phyloP scores from a whole-genome alignment of 2,113 vertebrate genomes.

The Formicarius rufipectus region DNA sequence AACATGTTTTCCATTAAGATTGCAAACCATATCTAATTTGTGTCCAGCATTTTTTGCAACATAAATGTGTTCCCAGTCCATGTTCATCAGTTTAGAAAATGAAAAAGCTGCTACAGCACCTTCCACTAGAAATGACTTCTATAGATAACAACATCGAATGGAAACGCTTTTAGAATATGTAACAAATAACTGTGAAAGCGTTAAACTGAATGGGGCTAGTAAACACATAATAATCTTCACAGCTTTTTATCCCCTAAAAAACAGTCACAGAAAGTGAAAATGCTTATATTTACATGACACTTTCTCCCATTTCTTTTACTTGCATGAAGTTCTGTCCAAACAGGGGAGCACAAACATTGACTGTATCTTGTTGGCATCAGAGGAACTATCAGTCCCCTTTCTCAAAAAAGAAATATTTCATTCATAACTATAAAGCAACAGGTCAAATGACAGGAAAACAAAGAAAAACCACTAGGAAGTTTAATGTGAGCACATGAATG shows the following conservation, averaged over 20 bases:
- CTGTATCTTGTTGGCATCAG: not conserved
- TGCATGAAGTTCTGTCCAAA: not conserved
- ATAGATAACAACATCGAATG: not conserved
- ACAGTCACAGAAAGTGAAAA: not conserved
- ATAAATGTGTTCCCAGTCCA: not conserved
- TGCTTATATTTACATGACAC: not conserved
- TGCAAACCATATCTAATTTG: not conserved
- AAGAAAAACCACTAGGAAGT: not conserved
- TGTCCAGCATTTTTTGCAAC: not conserved
- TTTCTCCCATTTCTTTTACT: not conserved
- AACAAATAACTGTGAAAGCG: not conserved
- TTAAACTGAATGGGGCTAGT: not conserved
- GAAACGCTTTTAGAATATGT: not conserved
- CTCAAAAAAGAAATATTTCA: not conserved
- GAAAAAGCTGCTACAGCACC: not conserved
- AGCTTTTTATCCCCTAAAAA: not conserved
- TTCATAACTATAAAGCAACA: not conserved
- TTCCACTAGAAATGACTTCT: not conserved
- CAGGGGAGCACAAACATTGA: not conserved
- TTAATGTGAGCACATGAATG: rapidly evolving
- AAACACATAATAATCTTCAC: not conserved
- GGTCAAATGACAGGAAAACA: not conserved
- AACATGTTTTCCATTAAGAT: not conserved
- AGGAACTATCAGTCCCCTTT: not conserved
- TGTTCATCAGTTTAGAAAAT: not conserved